A percentile compares a stretch with the other conserved stretches of the same genome.
phyloP scores from a whole-genome alignment of 2,888 invertebrate genomes.

The Empis livida region DNA sequence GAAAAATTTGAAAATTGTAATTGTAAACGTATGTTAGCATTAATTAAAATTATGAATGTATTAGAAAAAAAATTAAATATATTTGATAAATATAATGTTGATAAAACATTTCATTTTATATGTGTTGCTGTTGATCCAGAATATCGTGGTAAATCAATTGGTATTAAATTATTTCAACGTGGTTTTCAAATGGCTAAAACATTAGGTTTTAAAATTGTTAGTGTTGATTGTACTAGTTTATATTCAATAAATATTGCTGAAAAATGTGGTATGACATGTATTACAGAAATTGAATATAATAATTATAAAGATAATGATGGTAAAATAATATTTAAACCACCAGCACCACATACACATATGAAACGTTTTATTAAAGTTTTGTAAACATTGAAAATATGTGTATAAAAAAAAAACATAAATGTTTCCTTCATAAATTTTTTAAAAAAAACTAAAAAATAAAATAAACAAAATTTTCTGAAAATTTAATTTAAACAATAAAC shows the following conservation, averaged over 20 bases:
- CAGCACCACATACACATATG: slow-evolving; percentile 11
- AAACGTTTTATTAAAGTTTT: slow-evolving; percentile 12
- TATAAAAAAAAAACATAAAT: neutral
- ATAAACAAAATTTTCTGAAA: too few species aligned
- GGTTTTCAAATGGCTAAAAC: slow-evolving; percentile 9
- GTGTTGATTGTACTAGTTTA: slow-evolving; percentile 12
- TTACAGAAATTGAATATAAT: slow-evolving; percentile 9
- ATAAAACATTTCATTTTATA: slow-evolving; percentile 10
- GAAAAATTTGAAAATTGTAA: slow-evolving; percentile 1
- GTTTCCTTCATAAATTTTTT: too few species aligned
- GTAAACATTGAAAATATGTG: neutral
- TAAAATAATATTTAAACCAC: slow-evolving; percentile 11
- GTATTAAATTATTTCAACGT: slow-evolving; percentile 10
- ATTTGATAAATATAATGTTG: slow-evolving; percentile 9
- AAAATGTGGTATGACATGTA: slow-evolving; percentile 9
- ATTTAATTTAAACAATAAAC: too few species aligned
- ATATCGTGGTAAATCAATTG: slow-evolving; percentile 12
- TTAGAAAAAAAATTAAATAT: slow-evolving; percentile 10
- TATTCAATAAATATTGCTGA: slow-evolving; percentile 13
- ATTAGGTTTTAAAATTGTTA: slow-evolving; percentile 9
- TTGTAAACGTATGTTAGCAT: slow-evolving; percentile 2
- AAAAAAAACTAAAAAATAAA: too few species aligned
- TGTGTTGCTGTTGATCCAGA: slow-evolving; percentile 10
- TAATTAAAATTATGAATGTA: slow-evolving; percentile 1
- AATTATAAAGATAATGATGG: slow-evolving; percentile 11